phyloP scores from a whole-genome alignment of 2,888 invertebrate species.

The Oeneis ivallda region DNA sequence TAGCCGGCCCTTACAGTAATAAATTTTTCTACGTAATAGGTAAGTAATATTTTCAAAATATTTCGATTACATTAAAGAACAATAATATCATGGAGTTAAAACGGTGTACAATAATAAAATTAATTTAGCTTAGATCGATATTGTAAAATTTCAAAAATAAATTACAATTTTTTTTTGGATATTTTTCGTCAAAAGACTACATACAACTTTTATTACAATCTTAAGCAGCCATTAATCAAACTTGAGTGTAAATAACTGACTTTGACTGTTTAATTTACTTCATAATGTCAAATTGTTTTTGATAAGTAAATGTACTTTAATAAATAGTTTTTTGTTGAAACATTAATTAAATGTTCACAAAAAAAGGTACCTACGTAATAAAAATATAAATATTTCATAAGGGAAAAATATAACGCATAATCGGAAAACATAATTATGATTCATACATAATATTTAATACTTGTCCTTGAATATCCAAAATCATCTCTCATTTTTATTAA shows the following conservation, averaged over 20 bases:
- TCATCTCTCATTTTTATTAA: background rate
- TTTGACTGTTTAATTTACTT: conserved; percentile 5
- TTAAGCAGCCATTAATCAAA: conserved; percentile 27
- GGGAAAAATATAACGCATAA: background rate
- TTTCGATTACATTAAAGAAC: conserved; percentile 27
- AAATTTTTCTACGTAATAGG: conserved; percentile 25
- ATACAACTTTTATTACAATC: conserved; percentile 27
- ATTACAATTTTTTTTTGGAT: conserved; percentile 26
- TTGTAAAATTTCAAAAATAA: conserved; percentile 38
- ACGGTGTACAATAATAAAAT: conserved; percentile 31
- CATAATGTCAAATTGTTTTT: background rate
- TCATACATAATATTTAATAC: background rate
- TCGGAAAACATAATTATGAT: no score
- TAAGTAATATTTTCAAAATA: conserved; percentile 22
- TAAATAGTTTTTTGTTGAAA: background rate
- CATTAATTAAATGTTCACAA: background rate
- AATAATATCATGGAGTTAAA: conserved; percentile 28
- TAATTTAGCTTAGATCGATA: conserved; percentile 24
- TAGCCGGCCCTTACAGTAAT: background rate
- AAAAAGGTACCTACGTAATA: background rate
- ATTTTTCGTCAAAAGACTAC: conserved; percentile 30
- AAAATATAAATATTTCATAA: background rate
- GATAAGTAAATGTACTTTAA: background rate
- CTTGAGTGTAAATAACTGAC: conserved; percentile 4
- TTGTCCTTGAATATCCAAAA: background rate